These are phyloP conservation scores for Xiphias gladius DNA, from an alignment of 2,113 vertebrate genomes.

Conservation along the genomic window DNA sequence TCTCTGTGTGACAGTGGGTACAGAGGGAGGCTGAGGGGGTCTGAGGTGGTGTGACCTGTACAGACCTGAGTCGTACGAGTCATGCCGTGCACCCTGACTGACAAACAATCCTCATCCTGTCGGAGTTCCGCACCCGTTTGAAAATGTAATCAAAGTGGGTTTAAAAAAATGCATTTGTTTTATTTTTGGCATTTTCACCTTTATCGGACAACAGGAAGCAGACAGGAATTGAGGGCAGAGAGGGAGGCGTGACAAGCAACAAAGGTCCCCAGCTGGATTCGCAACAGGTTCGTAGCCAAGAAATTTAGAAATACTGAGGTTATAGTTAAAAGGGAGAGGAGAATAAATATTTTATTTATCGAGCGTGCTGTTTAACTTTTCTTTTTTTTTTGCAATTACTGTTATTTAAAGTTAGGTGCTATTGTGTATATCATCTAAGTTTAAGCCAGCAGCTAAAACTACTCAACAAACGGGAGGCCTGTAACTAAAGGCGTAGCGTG, in stretches of 20 bases:
- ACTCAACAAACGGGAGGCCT: too few relatives aligned
- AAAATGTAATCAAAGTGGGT: neutral
- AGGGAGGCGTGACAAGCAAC: neutral
- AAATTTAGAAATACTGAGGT: neutral
- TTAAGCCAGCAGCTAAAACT: too few relatives aligned
- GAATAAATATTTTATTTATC: neutral
- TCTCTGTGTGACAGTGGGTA: slow-evolving; percentile 15
- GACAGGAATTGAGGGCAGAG: neutral
- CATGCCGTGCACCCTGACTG: neutral
- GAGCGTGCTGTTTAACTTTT: too few relatives aligned
- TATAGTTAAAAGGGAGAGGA: neutral
- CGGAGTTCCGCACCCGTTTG: neutral
- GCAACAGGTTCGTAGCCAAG: neutral
- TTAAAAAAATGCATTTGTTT: neutral
- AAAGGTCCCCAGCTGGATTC: neutral
- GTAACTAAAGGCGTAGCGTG: too few relatives aligned
- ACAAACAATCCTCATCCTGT: slow-evolving; percentile 1
- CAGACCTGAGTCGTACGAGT: slow-evolving; percentile 7
- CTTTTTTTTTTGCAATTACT: too few relatives aligned
- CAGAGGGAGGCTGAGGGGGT: neutral
- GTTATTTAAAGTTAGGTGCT: too few relatives aligned
- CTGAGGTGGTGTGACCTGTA: slow-evolving; percentile 22
- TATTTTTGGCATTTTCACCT: neutral
- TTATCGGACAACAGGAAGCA: neutral
- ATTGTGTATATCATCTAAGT: too few relatives aligned